These are phyloP conservation scores for Hephaestus fuliginosus DNA, from an alignment of 2,797 vertebrate genomes.

Conservation along the genomic window DNA sequence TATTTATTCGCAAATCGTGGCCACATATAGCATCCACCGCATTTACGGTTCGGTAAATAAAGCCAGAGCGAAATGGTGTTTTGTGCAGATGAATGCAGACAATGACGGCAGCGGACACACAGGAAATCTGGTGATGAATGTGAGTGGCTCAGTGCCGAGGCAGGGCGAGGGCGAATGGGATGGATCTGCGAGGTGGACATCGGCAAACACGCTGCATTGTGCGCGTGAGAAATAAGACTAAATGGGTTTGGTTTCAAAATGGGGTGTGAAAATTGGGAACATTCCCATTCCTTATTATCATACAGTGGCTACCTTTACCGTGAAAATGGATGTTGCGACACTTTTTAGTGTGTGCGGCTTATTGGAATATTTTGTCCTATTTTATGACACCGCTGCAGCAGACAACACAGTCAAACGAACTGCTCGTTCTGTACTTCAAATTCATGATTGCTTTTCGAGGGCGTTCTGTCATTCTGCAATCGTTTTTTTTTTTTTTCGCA, in stretches of 20 bases:
- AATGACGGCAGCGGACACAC: slow-evolving; percentile 36
- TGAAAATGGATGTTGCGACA: slow-evolving; percentile 1
- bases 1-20: slow-evolving; percentile 56
- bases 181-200: slow-evolving; percentile 34
- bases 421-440: slow-evolving; percentile 1
- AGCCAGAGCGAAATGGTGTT: slow-evolving; percentile 41
- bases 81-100: slow-evolving; percentile 60
- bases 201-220: slow-evolving; percentile 14
- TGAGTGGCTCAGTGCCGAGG: slow-evolving; percentile 52
- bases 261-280: slow-evolving; percentile 1
- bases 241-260: slow-evolving; percentile 30
- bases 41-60: slow-evolving; percentile 60
- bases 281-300: slow-evolving; percentile 21
- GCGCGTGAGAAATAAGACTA: slow-evolving; percentile 9
- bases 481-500: neutral
- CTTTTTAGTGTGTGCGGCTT: neutral
- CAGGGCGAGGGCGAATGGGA: slow-evolving; percentile 38
- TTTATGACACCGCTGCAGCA: slow-evolving; percentile 5
- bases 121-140: slow-evolving; percentile 49
- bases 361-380: slow-evolving; percentile 29
- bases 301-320: slow-evolving; percentile 5
- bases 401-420: slow-evolving; percentile 15
- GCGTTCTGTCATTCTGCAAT: neutral
- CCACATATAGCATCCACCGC: slow-evolving; percentile 18
- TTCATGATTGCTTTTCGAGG: neutral